Evolutionary conservation across 2,113 vertebrate species (phyloP), one percentile per base, ranked within the genome.

Genomic region (Malurus cyaneus): DNA sequence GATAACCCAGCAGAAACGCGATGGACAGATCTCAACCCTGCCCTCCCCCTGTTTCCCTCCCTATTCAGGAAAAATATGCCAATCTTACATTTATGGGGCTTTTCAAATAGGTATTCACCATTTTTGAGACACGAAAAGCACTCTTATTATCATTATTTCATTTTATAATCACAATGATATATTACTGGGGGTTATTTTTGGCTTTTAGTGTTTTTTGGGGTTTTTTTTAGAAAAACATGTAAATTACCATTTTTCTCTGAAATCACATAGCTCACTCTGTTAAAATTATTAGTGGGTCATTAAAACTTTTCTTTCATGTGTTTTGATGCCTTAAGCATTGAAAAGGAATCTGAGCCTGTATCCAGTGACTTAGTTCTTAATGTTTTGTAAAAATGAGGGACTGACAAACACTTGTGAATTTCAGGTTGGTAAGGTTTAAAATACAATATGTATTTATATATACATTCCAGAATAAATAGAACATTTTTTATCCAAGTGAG

Each of bases 31-130:
- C 62, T 39, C 53, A 32, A 0, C 29, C 20, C 26, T 34, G 41
- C 69, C 36, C 60, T 57, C 17, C 15, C 18, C 8, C 25, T 4
- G 0, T 1, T 8, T 11, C 7, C 32, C 6, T 34, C 18, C 28
- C 44, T 2, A 1, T 6, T 17, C 69, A 47, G 34, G 32, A 46
- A 46, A 73, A 66, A 74, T 17, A 14, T 34, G 8, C 18, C 71
- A 32, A 19, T 36, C 12, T 46, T 20, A 15, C 11, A 12, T 49
- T 64, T 31, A 20, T 32, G n/a, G 26, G 50, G 24, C 50, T 69
- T 78, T 32, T 59, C 32, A 54, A 66, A 26, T 53, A 50, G 11
- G 1, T 62, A 3, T 25, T 32, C 9, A 14, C 46, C 36, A 61
- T 28, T 19, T 12, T 50, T 42, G 65, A 32, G 23, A 46, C 11